These are phyloP conservation scores for Beaufortia kweichowensis DNA, from an alignment of 2,113 vertebrate species.

Conservation along the genomic window DNA sequence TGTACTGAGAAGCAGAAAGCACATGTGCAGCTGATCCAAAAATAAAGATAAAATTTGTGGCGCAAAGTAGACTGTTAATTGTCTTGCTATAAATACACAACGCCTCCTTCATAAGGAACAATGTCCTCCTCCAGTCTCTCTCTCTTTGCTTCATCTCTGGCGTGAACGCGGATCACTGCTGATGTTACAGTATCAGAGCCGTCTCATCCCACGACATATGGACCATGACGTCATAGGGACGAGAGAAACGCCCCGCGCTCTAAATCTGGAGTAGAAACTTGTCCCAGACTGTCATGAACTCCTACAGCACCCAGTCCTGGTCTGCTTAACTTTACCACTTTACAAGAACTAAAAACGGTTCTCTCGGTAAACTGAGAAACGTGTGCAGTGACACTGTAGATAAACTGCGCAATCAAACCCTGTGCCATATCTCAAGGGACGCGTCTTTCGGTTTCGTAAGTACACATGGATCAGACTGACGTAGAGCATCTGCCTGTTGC, in stretches of 20 bases:
- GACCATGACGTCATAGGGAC: background rate
- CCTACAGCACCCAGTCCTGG: background rate
- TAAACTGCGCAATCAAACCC: background rate
- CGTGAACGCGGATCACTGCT: background rate
- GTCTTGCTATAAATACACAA: conserved; percentile 9
- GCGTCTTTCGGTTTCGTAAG: no score
- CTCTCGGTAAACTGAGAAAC: conserved; percentile 38
- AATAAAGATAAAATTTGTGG: conserved; percentile 25
- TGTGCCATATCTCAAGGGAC: background rate
- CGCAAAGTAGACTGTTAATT: conserved; percentile 7
- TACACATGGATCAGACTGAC: background rate
- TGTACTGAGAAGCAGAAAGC: background rate
- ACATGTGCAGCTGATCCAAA: conserved; percentile 3
- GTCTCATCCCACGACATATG: conserved; percentile 16
- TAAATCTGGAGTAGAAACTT: conserved; percentile 16
- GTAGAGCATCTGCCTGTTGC: no score
- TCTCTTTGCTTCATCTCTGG: background rate
- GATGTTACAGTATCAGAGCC: background rate
- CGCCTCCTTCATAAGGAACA: background rate
- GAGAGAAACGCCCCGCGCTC: conserved; percentile 5
- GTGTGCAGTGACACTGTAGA: conserved; percentile 19
- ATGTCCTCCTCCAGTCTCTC: background rate
- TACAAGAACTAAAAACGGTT: background rate
- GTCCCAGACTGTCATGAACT: background rate
- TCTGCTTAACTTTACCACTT: background rate